Evolutionary conservation across 2,113 vertebrate species (phyloP), one percentile per base, ranked within the genome.

Genomic region (Tetraodon nigroviridis): DNA sequence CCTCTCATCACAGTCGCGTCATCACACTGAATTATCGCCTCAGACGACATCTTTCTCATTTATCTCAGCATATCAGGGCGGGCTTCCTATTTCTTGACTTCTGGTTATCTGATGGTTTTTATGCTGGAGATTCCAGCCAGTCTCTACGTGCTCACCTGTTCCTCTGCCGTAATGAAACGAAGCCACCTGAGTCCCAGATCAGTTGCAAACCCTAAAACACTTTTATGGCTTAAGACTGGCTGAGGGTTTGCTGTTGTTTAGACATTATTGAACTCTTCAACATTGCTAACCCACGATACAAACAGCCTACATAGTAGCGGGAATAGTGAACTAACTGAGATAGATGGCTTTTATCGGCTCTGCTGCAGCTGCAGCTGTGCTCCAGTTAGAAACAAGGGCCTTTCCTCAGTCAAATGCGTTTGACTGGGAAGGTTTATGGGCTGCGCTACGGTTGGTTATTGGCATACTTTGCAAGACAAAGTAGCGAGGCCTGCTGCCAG

Each of bases 401-500:
- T 12, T 37, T 11, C 32, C 11, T 6, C 24, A 27, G 24, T 27
- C 24, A 27, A 55, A 51, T 27, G 44, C 22, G 45, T 67, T 64
- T 64, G 17, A n/a, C 11, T 44, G 22, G 19, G 8, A 59, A 45
- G 53, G 32, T 18, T 47, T 55, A 60, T 16, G 21, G 12, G 18
- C 37, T 49, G 14, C 15, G 3, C 37, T 51, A 51, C 21, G 40
- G 45, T 22, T n/a, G 22, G 51, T 44, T 59, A 55, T 46, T 64
- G 61, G 45, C 48, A 46, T 7, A 58, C 17, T 66, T 69, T 69
- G 54, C 54, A 61, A 67, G 18, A 51, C 40, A 67, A 61, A 49
- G 37, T 22, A 37, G 42, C 40, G 48, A 52, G 29, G 42, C 27
- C n/a, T 65, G 17, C 55, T 44, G 46, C 15, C 18, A 51, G 49